Base-by-base conservation (phyloP, 2,797 vertebrate genomes). In the Mormyrus hasselquistii region DNA sequence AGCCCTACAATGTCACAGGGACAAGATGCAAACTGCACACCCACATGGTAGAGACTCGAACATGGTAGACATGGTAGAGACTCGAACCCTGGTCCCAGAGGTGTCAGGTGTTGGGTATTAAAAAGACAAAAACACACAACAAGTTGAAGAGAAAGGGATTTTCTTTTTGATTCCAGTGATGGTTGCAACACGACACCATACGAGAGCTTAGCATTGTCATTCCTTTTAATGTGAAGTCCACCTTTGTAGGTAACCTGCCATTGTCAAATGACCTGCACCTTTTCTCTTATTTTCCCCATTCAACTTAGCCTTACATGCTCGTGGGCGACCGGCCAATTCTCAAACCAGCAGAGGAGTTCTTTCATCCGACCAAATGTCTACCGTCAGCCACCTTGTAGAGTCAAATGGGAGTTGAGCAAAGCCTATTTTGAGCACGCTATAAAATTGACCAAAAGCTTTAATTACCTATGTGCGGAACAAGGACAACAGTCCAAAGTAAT, bases 291-390 rank as follows among this genome's bases (percentile, higher is more conserved):
- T 89, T 89, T 90, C 91, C 90, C 92, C 87, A 87, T 62, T 90
- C 91, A 90, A 89, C 92, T 93, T 93, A 94, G 93, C 93, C 90
- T 89, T 91, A 93, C 94, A 92, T 92, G 93, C 91, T 91, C 87
- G 90, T 94, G 92, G 93, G 93, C 93, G 91, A 88, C 90, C 91
- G 92, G 91, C 91, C 91, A 93, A 95, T 95, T 92, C 90, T 34
- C 89, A 90, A 19, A 90, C 94, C 92, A 91, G 41, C 90, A 49
- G 9, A 38, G 53, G 47, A 73, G 22, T 25, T 14, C 10, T 44
- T 76, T 85, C 55, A 85, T 91, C 92, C 88, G 89, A 89, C 90
- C 93, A 88, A 89, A 87, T 92, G 92, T 93, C 89, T 90, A 88
- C 90, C 90, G 90, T 89, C 88, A 90, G 90, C 93, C 92, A 87